A percentile compares a stretch with the other conserved stretches of the same genome.
These are phyloP conservation scores for Xestoiulus laeticollis DNA, from an alignment of 2,888 invertebrate species.

Conservation along the genomic window DNA sequence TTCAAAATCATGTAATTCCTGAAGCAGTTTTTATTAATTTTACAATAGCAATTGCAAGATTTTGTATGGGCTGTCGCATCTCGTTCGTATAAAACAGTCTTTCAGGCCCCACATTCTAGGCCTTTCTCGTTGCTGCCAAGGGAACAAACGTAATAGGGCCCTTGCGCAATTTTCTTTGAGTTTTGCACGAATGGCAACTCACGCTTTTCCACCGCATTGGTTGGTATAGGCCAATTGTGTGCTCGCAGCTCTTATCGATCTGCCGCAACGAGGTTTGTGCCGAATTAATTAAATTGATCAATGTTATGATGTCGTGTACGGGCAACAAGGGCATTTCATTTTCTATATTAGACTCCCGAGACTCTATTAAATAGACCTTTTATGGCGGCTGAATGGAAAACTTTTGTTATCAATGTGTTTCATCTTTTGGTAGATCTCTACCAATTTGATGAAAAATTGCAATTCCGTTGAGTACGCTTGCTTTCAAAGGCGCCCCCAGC, in stretches of 20 bases:
- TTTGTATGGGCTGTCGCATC: too few species aligned
- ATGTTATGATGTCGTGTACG: background rate
- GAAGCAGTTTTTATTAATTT: too few species aligned
- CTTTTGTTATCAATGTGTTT: background rate
- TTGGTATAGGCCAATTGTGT: background rate
- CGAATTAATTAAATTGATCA: background rate
- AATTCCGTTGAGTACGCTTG: background rate
- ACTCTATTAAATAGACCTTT: background rate
- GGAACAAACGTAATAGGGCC: too few species aligned
- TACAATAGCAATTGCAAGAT: too few species aligned
- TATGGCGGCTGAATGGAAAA: background rate
- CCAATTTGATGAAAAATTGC: background rate
- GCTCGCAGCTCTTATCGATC: background rate
- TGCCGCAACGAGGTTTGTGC: background rate
- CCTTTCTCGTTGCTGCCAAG: too few species aligned
- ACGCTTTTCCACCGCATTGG: background rate
- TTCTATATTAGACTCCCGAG: background rate
- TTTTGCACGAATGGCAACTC: background rate
- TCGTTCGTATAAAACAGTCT: too few species aligned
- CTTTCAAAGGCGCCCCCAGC: background rate
- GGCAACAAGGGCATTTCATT: background rate
- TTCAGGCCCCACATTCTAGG: too few species aligned
- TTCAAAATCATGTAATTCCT: too few species aligned
- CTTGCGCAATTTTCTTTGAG: background rate
- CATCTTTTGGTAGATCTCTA: background rate